phyloP scores from a whole-genome alignment of 1,140 invertebrate genomes.

The Sesamia nonagrioides region DNA sequence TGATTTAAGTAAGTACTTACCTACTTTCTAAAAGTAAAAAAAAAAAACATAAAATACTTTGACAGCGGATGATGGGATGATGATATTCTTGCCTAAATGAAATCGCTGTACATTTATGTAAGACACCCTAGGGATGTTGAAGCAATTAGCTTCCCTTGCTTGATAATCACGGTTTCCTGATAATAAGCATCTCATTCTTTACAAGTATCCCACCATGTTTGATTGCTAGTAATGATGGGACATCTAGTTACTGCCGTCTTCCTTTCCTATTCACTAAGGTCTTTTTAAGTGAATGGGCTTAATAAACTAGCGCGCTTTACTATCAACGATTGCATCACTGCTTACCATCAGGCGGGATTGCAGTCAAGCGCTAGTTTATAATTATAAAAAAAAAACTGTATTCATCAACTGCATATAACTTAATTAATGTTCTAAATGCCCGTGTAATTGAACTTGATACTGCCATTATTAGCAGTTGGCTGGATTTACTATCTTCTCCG shows the following conservation, averaged over 20 bases:
- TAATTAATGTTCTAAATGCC: not conserved
- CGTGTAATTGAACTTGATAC: not conserved
- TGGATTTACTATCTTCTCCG: constrained; percentile 20
- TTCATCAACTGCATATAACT: not conserved
- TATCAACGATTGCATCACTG: too few relatives aligned
- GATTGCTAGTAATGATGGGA: too few relatives aligned
- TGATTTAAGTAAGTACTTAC: constrained; percentile 28
- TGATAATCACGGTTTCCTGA: constrained; percentile 10
- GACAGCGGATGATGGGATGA: constrained; percentile 15
- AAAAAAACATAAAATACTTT: constrained; percentile 14
- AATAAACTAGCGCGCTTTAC: too few relatives aligned
- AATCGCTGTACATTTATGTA: not conserved
- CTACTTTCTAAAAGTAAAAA: constrained; percentile 49
- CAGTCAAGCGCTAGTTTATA: too few relatives aligned
- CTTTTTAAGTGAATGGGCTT: too few relatives aligned
- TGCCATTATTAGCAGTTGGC: not conserved
- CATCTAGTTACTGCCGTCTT: too few relatives aligned
- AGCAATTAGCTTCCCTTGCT: constrained; percentile 19
- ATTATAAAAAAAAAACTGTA: too few relatives aligned
- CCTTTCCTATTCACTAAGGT: too few relatives aligned
- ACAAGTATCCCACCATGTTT: not conserved
- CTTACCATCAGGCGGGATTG: too few relatives aligned
- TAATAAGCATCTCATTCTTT: constrained; percentile 21
- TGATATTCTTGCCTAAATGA: not conserved
- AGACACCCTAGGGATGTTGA: constrained; percentile 25